These are phyloP conservation scores for Nebria brevicollis DNA, from an alignment of 2,888 invertebrate genomes.

Conservation along the genomic window DNA sequence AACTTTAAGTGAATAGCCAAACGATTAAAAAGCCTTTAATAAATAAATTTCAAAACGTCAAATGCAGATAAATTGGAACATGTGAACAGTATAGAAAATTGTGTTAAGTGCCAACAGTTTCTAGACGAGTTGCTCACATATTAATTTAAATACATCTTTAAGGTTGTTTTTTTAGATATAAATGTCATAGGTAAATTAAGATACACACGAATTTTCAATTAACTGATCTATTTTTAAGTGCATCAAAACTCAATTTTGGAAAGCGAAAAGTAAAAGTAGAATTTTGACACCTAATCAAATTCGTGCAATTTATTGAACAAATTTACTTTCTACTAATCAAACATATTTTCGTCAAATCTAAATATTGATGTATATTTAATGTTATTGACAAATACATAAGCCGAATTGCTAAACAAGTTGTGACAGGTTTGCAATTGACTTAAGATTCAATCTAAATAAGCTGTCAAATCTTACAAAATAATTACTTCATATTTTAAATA, in stretches of 20 bases:
- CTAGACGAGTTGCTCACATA: not conserved
- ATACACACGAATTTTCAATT: constrained; percentile 1
- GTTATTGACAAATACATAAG: too few relatives aligned
- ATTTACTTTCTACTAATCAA: not conserved
- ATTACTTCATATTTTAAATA: too few relatives aligned
- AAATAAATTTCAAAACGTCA: constrained; percentile 13
- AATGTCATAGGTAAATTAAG: not conserved
- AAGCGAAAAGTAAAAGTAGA: not conserved
- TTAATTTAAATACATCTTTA: not conserved
- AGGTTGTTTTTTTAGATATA: not conserved
- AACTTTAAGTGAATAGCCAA: not conserved
- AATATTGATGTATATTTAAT: too few relatives aligned
- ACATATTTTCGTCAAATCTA: not conserved
- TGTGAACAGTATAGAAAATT: constrained; percentile 19
- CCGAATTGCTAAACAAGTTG: too few relatives aligned
- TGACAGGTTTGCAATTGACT: too few relatives aligned
- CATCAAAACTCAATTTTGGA: not conserved
- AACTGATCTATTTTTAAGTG: not conserved
- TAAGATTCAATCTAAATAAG: too few relatives aligned
- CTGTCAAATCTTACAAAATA: too few relatives aligned
- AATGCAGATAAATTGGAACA: constrained; percentile 34
- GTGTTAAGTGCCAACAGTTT: constrained; percentile 31
- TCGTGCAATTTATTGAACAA: not conserved
- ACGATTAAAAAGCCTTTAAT: not conserved
- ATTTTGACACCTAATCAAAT: not conserved